Evolutionary conservation across 2,113 vertebrate genomes (phyloP), one percentile per base, ranked within the genome.

Genomic region (Cromileptes altivelis): DNA sequence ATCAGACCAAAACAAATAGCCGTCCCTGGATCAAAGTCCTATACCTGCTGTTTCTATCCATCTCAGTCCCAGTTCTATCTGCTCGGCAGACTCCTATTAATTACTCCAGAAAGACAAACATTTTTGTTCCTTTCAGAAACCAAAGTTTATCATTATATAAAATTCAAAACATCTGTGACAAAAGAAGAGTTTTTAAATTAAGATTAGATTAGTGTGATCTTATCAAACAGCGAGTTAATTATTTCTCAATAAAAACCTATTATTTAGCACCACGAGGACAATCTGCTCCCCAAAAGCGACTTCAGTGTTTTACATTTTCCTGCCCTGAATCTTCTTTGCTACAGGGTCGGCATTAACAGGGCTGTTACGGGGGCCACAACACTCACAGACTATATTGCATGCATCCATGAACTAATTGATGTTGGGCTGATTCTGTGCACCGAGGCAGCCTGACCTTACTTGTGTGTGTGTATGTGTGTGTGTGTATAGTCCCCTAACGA

Each of bases 401-500:
- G 84, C 83, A 81, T 88, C 90, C 71, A 80, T 91, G 91, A 88
- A 83, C 88, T 93, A 93, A 93, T 92, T 93, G 87, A 90, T 91
- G 90, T 80, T 85, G 71, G 75, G 82, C 85, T 89, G 33, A 90
- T 85, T 90, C 63, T 85, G 70, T 91, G 75, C 82, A 84, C 85
- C 19, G n/a, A 88, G 71, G 70, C 75, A 74, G 73, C 55, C 84
- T 89, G 85, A 85, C 82, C 81, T 72, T 77, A 6, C 21, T 60
- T 71, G 70, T 47, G 30, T 60, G 56, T 74, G 56, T 69, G 71
- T 55, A 56, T 50, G 63, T 5, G 30, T 70, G 57, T 84, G 78
- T 37, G 64, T 63, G 25, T 76, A 6, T 19, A 70, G 81, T 88
- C 82, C 62, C 88, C 60, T 93, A 91, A 93, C 77, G 37, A 94